These are phyloP conservation scores for Bruchidius siliquastri DNA, from an alignment of 2,888 invertebrate species.

Conservation along the genomic window DNA sequence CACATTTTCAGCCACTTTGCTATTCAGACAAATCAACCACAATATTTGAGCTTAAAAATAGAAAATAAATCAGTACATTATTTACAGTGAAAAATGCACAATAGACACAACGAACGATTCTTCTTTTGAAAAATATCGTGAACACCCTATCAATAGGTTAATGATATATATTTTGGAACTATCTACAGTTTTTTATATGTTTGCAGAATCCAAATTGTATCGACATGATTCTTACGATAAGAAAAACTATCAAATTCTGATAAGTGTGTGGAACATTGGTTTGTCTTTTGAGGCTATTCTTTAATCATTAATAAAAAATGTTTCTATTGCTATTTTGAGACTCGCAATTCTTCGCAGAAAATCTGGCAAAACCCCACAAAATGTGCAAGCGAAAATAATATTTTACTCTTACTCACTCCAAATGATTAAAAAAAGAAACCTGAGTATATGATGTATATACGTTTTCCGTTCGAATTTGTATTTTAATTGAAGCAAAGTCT, in stretches of 20 bases:
- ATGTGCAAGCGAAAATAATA: background rate
- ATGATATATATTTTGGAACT: background rate
- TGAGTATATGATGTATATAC: too few relatives aligned
- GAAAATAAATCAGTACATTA: conserved; percentile 7
- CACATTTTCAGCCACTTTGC: background rate
- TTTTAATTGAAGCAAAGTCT: too few relatives aligned
- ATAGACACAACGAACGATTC: background rate
- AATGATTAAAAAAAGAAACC: background rate
- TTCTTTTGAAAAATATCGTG: background rate
- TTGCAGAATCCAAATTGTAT: background rate
- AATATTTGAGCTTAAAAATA: conserved; percentile 2
- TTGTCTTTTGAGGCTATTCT: background rate
- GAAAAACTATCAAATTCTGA: background rate
- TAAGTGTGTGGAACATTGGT: background rate
- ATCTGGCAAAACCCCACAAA: background rate
- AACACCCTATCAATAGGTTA: background rate
- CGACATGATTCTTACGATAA: background rate
- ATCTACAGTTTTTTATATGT: background rate
- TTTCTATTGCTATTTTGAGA: background rate
- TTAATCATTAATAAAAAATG: background rate
- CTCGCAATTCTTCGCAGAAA: background rate
- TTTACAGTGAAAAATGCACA: conserved; percentile 1
- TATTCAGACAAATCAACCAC: conserved; percentile 1
- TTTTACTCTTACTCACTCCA: background rate
- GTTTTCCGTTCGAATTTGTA: background rate